These are phyloP conservation scores for Urocynchramus pylzowi DNA, from an alignment of 2,113 vertebrate species.

Conservation along the genomic window DNA sequence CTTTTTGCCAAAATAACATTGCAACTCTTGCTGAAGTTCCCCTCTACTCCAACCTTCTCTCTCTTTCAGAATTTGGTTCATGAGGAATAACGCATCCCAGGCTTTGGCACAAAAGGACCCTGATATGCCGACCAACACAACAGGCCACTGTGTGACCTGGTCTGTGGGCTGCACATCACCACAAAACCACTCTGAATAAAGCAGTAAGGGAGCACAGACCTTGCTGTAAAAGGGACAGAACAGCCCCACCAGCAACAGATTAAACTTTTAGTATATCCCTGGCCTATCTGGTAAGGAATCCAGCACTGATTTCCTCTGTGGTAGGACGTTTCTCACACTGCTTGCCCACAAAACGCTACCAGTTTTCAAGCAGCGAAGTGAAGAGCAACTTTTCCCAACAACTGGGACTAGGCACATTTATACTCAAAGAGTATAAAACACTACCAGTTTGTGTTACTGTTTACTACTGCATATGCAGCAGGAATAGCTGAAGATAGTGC, in stretches of 20 bases:
- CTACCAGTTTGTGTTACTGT: not conserved
- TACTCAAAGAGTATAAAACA: constrained; percentile 15
- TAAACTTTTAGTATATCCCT: not conserved
- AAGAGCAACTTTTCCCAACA: not conserved
- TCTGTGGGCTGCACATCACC: not conserved
- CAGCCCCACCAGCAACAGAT: not conserved
- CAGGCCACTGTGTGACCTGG: not conserved
- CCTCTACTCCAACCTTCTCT: not conserved
- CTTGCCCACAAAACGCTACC: not conserved
- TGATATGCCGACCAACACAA: not conserved
- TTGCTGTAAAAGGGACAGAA: not conserved
- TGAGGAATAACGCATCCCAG: not conserved
- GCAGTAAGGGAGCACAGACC: not conserved
- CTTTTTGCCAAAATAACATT: not conserved
- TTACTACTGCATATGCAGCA: constrained; percentile 24
- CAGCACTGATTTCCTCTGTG: not conserved
- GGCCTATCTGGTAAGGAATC: not conserved
- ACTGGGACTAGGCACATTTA: not conserved
- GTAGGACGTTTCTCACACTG: not conserved
- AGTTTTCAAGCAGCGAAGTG: not conserved
- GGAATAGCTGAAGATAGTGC: constrained; percentile 10
- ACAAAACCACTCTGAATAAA: not conserved
- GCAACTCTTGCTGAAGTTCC: not conserved
- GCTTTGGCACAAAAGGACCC: not conserved
- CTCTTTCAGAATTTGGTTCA: not conserved